Evolutionary conservation across 2,113 vertebrate genomes (phyloP), one percentile per base, ranked within the genome.

Genomic region (Leptocoma aspasia): DNA sequence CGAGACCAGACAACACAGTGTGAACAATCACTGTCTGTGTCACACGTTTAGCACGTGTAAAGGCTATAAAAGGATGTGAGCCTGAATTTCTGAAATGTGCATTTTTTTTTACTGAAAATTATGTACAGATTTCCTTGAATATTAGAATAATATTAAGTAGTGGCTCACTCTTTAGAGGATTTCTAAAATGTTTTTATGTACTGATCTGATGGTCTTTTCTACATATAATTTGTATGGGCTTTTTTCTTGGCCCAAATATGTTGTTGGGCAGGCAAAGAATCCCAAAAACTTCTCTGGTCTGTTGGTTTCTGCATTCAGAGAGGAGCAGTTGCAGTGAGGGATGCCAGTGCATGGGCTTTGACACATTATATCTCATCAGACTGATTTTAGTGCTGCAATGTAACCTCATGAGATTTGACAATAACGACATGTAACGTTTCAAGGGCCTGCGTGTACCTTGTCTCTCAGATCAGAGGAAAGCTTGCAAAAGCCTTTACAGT

Each of bases 1-100:
- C 2, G 9, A 18, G 53, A 26, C 16, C 16, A 23, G 82, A n/a
- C 27, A 18, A 3, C 3, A 3, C 9, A 1, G 42, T 10, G 54
- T 27, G 82, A 64, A 15, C 35, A 13, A 27, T 13, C 30, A 7
- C 61, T 7, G 2, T 16, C 45, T 42, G 59, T 49, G 50, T 53
- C 52, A 54, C 16, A 1, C 6, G 0, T 41, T 35, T 12, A 20
- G 56, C 57, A 42, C 7, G 1, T 12, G 20, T 8, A 4, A 39
- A 41, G 52, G 9, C 6, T 31, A 4, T 28, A 13, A 68, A 47
- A 76, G 31, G 21, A 14, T 45, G 21, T 28, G n/a, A n/a, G n/a
- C 22, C 56, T 54, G 26, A 75, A 45, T 33, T 53, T 37, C 39
- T 28, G 21, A 20, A 60, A 41, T 53, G 17, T 71, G 49, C 31